Conservation (phyloP, 2,797 vertebrate genomes). For the Enteromius treurensis region DNA sequence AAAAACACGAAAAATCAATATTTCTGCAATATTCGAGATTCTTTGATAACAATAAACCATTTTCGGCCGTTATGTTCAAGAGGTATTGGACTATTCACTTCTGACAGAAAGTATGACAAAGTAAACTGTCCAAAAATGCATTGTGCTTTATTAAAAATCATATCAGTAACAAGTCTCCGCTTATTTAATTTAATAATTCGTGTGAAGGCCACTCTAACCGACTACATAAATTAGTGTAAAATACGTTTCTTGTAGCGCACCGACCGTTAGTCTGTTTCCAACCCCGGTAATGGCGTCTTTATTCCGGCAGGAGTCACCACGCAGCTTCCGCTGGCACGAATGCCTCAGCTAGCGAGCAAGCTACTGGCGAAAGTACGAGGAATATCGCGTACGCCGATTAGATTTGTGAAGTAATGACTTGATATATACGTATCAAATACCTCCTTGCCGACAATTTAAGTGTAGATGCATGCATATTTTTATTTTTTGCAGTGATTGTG, state of each 20-base stretch:
- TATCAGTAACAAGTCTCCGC: not conserved
- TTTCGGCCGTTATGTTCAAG: not conserved
- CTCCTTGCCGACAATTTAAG: too few relatives aligned
- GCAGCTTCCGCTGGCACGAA: constrained; percentile 70
- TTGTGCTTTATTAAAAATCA: not conserved
- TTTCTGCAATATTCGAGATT: not conserved
- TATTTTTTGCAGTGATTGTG: constrained; percentile 18
- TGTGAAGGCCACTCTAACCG: not conserved
- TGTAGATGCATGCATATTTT: not conserved
- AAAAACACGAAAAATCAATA: not conserved
- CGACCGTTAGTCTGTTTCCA: constrained; percentile 63
- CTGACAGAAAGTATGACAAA: constrained; percentile 1
- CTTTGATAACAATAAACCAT: not conserved
- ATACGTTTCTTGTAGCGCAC: constrained; percentile 39
- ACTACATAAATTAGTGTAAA: not conserved
- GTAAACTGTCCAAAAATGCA: constrained; percentile 9
- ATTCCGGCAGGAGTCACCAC: constrained; percentile 78
- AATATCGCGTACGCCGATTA: constrained; percentile 9
- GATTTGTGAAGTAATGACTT: not conserved
- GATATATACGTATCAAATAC: not conserved
- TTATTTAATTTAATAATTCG: not conserved
- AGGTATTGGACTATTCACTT: not conserved
- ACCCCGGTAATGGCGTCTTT: constrained; percentile 76
- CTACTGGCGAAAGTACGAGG: constrained; percentile 22
- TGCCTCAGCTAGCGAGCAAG: constrained; percentile 55